phyloP scores from a whole-genome alignment of 2,113 vertebrate genomes.

The Silurus glanis region DNA sequence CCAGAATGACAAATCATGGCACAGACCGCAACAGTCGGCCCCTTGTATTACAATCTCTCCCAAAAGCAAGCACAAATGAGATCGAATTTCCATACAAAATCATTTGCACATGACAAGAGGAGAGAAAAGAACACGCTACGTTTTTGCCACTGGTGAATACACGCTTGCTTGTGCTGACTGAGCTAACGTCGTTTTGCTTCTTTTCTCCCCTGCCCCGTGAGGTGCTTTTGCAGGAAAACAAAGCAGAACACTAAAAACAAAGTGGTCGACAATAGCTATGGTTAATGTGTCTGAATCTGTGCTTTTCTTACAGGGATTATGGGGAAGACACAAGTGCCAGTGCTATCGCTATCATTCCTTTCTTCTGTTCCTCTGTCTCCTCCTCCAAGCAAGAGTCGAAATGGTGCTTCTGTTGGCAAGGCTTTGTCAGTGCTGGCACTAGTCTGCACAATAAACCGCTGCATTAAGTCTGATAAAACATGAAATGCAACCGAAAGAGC shows the following conservation, averaged over 20 bases:
- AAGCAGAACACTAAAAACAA: slow-evolving; percentile 60
- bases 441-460: slow-evolving; percentile 67
- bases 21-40: slow-evolving; percentile 60
- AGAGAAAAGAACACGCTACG: slow-evolving; percentile 53
- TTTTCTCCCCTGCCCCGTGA: slow-evolving; percentile 20
- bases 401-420: slow-evolving; percentile 60
- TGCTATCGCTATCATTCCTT: slow-evolving; percentile 47
- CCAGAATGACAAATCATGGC: slow-evolving; percentile 62
- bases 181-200: slow-evolving; percentile 46
- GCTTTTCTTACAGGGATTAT: slow-evolving; percentile 30
- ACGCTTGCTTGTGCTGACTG: slow-evolving; percentile 50
- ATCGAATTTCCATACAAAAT: slow-evolving; percentile 68
- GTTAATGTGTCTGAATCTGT: slow-evolving; percentile 63
- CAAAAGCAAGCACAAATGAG: slow-evolving; percentile 64
- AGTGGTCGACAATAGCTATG: slow-evolving; percentile 62
- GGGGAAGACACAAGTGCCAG: slow-evolving; percentile 34
- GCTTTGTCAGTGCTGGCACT: slow-evolving; percentile 36
- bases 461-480: slow-evolving; percentile 59
- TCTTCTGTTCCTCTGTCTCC: slow-evolving; percentile 43
- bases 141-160: slow-evolving; percentile 49
- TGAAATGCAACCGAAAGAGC: slow-evolving; percentile 45
- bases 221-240: slow-evolving; percentile 61
- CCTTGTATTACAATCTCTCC: slow-evolving; percentile 62
- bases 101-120: slow-evolving; percentile 57
- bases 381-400: slow-evolving; percentile 25